Conservation (phyloP, 2,113 vertebrate species). For the Lepus europaeus region DNA sequence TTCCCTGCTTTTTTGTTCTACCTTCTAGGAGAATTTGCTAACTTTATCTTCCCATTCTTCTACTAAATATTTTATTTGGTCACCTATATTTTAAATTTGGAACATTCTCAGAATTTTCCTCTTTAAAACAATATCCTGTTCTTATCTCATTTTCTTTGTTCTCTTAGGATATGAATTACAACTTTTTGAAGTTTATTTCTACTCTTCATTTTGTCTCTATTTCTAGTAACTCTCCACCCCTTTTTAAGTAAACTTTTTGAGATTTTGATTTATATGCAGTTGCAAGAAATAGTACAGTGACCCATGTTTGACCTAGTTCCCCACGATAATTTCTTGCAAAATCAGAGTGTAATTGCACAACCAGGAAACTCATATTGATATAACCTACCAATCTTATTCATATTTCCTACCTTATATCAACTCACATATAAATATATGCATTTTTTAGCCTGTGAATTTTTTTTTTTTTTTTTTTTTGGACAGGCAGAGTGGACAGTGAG, state of each 20-base stretch:
- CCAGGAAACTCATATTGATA: not conserved
- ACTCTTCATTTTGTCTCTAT: not conserved
- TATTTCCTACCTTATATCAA: not conserved
- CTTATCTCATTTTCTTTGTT: conserved; percentile 22
- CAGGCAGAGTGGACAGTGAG: too few relatives aligned
- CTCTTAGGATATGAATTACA: not conserved
- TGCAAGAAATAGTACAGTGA: not conserved
- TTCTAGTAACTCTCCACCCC: not conserved
- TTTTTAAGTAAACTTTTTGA: not conserved
- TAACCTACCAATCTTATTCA: not conserved
- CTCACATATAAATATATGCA: not conserved
- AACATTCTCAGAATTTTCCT: conserved; percentile 12
- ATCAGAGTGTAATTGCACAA: not conserved
- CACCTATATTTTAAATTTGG: conserved; percentile 14
- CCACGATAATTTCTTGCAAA: not conserved
- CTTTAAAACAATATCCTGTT: conserved; percentile 40
- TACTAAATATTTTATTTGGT: conserved; percentile 19
- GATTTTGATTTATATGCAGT: not conserved
- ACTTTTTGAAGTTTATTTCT: not conserved
- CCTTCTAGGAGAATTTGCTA: conserved; percentile 8
- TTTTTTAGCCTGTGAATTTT: not conserved
- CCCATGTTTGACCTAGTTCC: not conserved
- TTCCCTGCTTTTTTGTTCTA: not conserved
- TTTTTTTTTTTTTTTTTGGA: not conserved
- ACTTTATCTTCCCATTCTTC: conserved; percentile 31